Conservation (phyloP, 2,888 invertebrate genomes). For the Panzeria rudis region DNA sequence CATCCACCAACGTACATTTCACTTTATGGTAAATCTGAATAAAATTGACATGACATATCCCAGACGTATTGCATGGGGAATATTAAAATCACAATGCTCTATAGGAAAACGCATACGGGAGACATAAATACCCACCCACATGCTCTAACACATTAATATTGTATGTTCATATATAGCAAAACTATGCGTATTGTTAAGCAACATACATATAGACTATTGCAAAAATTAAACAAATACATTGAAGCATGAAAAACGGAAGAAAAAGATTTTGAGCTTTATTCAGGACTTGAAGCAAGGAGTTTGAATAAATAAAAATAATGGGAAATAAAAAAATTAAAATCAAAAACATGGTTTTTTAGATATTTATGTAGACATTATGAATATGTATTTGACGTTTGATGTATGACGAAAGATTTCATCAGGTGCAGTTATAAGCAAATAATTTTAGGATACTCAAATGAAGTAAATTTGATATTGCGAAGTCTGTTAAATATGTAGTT, state of each 20-base stretch:
- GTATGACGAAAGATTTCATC: conserved; percentile 31
- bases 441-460: background rate
- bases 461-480: background rate
- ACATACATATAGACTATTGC: conserved; percentile 24
- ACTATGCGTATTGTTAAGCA: conserved; percentile 44
- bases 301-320: conserved; percentile 7
- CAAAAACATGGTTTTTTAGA: conserved; percentile 34
- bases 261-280: conserved; percentile 24
- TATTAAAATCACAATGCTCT: conserved; percentile 66
- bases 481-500: background rate
- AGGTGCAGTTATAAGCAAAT: conserved; percentile 11
- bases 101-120: conserved; percentile 54
- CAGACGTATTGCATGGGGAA: conserved; percentile 75
- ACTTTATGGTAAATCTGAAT: conserved; percentile 75
- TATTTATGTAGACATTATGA: conserved; percentile 58
- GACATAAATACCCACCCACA: conserved; percentile 6
- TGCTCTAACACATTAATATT: background rate
- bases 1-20: conserved; percentile 57
- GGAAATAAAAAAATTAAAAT: conserved; percentile 5
- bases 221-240: conserved; percentile 47
- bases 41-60: conserved; percentile 76
- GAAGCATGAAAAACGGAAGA: conserved; percentile 1
- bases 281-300: conserved; percentile 7
- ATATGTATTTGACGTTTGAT: conserved; percentile 40
- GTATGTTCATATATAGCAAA: conserved; percentile 2